These are phyloP conservation scores for Ferdinandea cuprea DNA, from an alignment of 2,888 invertebrate genomes.

Conservation along the genomic window DNA sequence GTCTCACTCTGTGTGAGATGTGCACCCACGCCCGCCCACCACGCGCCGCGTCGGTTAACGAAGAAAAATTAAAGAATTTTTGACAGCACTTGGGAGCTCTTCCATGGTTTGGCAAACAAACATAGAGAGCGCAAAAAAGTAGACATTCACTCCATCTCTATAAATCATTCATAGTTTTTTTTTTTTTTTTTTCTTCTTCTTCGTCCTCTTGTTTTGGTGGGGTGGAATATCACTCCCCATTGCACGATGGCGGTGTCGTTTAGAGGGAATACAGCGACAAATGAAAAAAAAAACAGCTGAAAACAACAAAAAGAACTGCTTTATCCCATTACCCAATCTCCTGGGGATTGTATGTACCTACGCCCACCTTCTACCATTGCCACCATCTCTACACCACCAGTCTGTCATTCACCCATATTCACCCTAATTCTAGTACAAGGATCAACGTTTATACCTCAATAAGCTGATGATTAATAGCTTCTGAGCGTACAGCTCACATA, in stretches of 20 bases:
- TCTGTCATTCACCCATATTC: slow-evolving; percentile 62
- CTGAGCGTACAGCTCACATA: slow-evolving; percentile 63
- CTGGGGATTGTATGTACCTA: slow-evolving; percentile 36
- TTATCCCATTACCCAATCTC: slow-evolving; percentile 61
- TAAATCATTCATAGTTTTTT: slow-evolving; percentile 62
- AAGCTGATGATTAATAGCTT: slow-evolving; percentile 81
- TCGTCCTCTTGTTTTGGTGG: no score
- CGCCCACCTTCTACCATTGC: slow-evolving; percentile 17
- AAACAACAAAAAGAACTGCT: slow-evolving; percentile 59
- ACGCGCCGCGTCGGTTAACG: slow-evolving; percentile 56
- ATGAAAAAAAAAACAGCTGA: slow-evolving; percentile 14
- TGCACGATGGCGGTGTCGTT: slow-evolving; percentile 39
- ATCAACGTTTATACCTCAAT: slow-evolving; percentile 80
- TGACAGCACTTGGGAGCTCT: slow-evolving; percentile 67
- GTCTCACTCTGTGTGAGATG: not conserved
- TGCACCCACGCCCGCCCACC: not conserved
- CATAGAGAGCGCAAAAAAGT: slow-evolving; percentile 33
- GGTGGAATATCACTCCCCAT: slow-evolving; percentile 34
- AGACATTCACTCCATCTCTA: slow-evolving; percentile 57
- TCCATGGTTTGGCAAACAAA: slow-evolving; percentile 56
- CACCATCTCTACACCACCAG: slow-evolving; percentile 17
- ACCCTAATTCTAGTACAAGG: slow-evolving; percentile 71
- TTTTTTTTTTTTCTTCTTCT: slow-evolving; percentile 12
- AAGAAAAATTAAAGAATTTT: slow-evolving; percentile 74
- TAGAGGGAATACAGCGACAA: slow-evolving; percentile 28